Percentiles rank a stretch among this genome's conserved stretches.
Conservation (phyloP, 2,797 vertebrate genomes). For the Orientallactaga sibirica region DNA sequence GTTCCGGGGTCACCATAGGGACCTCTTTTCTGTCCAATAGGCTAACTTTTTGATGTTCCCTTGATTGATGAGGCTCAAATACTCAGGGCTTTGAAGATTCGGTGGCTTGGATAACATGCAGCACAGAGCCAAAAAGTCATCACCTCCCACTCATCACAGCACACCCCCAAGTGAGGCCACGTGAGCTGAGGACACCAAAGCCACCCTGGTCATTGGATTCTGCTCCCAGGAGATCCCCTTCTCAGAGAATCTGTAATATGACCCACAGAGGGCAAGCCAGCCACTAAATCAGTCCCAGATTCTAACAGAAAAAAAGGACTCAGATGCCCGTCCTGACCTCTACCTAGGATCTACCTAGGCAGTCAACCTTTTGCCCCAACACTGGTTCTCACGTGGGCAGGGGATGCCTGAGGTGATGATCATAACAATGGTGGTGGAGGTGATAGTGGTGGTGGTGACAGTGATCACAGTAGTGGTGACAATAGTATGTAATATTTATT, state of each 20-base stretch:
- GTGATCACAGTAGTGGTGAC: fast-evolving
- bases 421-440: background rate
- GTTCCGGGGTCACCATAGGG: fast-evolving
- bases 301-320: background rate
- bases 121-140: too few relatives aligned
- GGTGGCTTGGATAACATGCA: background rate
- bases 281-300: background rate
- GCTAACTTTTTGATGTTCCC: background rate
- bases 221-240: too few relatives aligned
- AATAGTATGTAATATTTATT: background rate
- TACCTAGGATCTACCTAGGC: background rate
- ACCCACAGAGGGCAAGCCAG: fast-evolving
- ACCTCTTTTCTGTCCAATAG: too few relatives aligned
- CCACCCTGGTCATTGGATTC: too few relatives aligned
- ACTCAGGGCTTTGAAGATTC: fast-evolving
- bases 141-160: background rate
- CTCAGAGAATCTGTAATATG: fast-evolving
- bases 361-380: fast-evolving
- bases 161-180: fast-evolving
- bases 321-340: background rate
- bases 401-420: background rate
- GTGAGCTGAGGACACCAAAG: background rate
- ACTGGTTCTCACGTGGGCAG: too few relatives aligned
- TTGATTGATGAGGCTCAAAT: background rate
- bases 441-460: background rate